Percentiles rank a stretch among this genome's conserved stretches.
phyloP scores from a whole-genome alignment of 2,888 invertebrate genomes.

The Diaphora mendica region DNA sequence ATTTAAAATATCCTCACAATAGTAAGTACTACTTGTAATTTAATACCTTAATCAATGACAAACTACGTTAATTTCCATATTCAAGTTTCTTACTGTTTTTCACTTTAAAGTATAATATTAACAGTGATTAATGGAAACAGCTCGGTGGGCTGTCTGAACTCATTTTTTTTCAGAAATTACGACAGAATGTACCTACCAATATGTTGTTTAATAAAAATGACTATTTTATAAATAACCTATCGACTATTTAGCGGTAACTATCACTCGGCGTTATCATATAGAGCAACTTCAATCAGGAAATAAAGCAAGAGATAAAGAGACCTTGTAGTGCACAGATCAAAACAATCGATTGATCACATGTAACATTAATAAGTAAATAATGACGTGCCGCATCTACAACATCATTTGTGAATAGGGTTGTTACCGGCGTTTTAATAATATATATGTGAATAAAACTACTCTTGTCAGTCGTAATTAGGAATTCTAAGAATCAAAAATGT shows the following conservation, averaged over 20 bases:
- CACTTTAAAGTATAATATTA: neutral
- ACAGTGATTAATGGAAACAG: neutral
- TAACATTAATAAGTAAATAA: conserved; percentile 38
- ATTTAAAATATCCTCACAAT: neutral
- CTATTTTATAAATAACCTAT: neutral
- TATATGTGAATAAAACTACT: neutral
- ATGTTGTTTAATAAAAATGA: neutral
- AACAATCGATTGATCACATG: conserved; percentile 42
- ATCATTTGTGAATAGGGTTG: conserved; percentile 29
- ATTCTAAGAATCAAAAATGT: too few species aligned
- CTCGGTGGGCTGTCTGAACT: neutral
- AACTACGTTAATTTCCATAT: neutral
- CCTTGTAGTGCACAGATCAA: conserved; percentile 47
- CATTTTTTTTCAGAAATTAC: too few species aligned
- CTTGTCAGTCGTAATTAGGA: neutral
- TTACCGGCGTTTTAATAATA: neutral
- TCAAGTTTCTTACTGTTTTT: neutral
- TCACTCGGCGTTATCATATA: conserved; percentile 11
- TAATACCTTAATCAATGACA: neutral
- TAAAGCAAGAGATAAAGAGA: conserved; percentile 28
- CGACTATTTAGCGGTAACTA: neutral
- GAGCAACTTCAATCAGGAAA: conserved; percentile 30
- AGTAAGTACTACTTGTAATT: neutral
- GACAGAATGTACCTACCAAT: neutral
- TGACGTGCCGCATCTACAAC: conserved; percentile 26